A percentile compares a stretch with the other conserved stretches of the same genome.
These are phyloP conservation scores for Ganaspis brasiliensis DNA, from an alignment of 2,888 invertebrate species.

Conservation along the genomic window DNA sequence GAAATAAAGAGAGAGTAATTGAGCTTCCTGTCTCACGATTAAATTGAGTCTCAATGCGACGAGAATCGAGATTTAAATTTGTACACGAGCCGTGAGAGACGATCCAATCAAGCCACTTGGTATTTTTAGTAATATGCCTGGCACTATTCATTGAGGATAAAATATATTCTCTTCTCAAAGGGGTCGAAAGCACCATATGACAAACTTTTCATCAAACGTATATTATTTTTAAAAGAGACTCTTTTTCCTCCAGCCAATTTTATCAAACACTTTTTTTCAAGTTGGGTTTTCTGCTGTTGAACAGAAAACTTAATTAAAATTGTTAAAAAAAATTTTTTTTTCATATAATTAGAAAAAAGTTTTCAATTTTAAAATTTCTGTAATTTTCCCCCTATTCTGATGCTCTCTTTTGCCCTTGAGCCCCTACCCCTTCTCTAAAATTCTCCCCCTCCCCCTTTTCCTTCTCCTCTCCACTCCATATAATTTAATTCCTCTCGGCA, in stretches of 20 bases:
- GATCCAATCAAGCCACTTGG: slow-evolving; percentile 48
- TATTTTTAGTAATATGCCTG: slow-evolving; percentile 69
- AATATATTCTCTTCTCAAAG: background rate
- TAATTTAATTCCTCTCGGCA: too few species aligned
- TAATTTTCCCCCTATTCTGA: too few species aligned
- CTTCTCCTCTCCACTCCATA: too few species aligned
- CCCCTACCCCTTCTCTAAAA: too few species aligned
- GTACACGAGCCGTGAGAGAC: slow-evolving; percentile 59
- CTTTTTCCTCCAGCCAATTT: background rate
- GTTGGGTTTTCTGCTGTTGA: too few species aligned
- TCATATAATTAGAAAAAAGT: too few species aligned
- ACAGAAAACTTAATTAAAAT: too few species aligned
- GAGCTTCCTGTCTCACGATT: slow-evolving; percentile 33
- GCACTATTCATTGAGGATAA: slow-evolving; percentile 9
- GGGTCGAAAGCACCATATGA: background rate
- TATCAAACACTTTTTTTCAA: background rate
- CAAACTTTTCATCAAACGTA: background rate
- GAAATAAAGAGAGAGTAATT: background rate
- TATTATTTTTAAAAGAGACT: background rate
- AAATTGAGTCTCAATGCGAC: background rate
- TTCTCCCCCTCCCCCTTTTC: too few species aligned
- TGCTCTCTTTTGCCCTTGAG: too few species aligned
- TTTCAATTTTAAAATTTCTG: too few species aligned
- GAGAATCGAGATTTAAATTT: slow-evolving; percentile 65
- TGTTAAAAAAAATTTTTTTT: too few species aligned